These are phyloP conservation scores for Drosophila mimetica DNA, from an alignment of 2,888 invertebrate species.

Conservation along the genomic window DNA sequence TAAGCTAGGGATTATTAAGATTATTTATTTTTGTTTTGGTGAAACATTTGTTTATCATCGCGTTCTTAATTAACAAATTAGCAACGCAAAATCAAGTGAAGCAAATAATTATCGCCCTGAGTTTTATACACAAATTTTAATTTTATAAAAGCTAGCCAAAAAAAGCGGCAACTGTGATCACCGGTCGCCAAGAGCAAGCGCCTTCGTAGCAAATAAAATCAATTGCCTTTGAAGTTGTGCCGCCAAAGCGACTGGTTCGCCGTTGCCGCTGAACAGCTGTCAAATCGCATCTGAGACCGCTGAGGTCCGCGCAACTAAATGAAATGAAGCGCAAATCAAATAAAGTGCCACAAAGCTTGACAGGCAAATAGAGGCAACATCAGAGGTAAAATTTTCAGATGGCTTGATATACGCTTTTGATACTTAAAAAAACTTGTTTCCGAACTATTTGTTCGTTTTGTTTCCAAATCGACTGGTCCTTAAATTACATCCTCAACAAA, in stretches of 20 bases:
- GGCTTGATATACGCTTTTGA: too few relatives aligned
- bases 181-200: conserved; percentile 64
- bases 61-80: too few relatives aligned
- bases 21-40: too few relatives aligned
- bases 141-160: too few relatives aligned
- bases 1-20: conserved; percentile 27
- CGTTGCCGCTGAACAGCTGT: conserved; percentile 27
- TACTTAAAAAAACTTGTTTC: too few relatives aligned
- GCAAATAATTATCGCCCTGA: too few relatives aligned
- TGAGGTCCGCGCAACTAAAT: conserved; percentile 53
- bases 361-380: background rate
- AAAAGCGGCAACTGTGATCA: conserved; percentile 6
- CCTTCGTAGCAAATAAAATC: conserved; percentile 69
- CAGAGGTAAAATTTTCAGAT: too few relatives aligned
- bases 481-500: background rate
- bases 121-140: too few relatives aligned
- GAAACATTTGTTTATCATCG: too few relatives aligned
- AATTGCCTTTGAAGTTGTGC: conserved; percentile 63
- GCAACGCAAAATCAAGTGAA: too few relatives aligned
- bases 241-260: conserved; percentile 14
- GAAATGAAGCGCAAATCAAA: conserved; percentile 69
- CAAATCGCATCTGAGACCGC: conserved; percentile 55
- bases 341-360: conserved; percentile 9
- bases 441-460: too few relatives aligned
- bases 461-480: too few relatives aligned